Conservation (phyloP, 2,888 invertebrate genomes). For the Dryomyza anilis region DNA sequence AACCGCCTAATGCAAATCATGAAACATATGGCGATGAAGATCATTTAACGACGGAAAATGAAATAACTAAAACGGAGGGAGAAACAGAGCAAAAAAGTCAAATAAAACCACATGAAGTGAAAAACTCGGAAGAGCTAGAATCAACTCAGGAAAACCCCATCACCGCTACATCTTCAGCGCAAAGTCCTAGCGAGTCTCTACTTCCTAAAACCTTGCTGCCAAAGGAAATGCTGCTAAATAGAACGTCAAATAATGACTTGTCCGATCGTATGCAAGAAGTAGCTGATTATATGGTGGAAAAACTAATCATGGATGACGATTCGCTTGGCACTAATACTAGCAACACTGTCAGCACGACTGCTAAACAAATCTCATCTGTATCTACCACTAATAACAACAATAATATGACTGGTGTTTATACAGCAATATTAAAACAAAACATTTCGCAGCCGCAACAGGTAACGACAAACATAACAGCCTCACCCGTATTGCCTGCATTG, state of each 20-base stretch:
- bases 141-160: not conserved
- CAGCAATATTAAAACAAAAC: constrained; percentile 30
- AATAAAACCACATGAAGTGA: too few species aligned
- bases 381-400: constrained; percentile 11
- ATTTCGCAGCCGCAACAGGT: constrained; percentile 28
- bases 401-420: constrained; percentile 23
- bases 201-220: too few species aligned
- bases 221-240: too few species aligned
- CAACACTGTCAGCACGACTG: not conserved
- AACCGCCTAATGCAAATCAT: not conserved
- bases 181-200: too few species aligned
- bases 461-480: constrained; percentile 22
- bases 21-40: not conserved
- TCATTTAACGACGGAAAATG: too few species aligned
- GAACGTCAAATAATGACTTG: constrained; percentile 39
- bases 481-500: constrained; percentile 28
- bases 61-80: too few species aligned
- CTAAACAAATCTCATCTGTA: too few species aligned
- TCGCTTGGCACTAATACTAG: constrained; percentile 14
- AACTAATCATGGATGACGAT: constrained; percentile 76
- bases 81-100: not conserved
- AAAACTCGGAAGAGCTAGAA: too few species aligned
- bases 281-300: constrained; percentile 75
- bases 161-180: not conserved
- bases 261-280: constrained; percentile 69